phyloP scores from a whole-genome alignment of 53 echinoderm and acorn worm genomes.

The Zoroaster sp. region DNA sequence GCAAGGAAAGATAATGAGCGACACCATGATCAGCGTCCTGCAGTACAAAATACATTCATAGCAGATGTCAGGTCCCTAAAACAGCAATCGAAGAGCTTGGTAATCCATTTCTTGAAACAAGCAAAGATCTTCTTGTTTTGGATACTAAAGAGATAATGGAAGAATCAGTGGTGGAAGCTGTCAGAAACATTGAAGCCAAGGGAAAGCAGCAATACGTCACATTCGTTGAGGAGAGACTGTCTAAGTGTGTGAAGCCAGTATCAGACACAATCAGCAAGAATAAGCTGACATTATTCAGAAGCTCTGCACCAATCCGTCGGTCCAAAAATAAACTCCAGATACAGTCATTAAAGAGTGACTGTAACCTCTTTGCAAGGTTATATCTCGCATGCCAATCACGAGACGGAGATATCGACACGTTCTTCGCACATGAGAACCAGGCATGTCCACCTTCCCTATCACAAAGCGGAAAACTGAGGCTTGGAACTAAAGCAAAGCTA shows the following conservation, averaged over 20 bases:
- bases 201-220: neutral
- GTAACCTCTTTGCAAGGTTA: constrained; percentile 43
- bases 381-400: constrained; percentile 61
- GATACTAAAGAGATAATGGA: neutral
- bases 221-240: neutral
- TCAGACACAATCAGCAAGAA: neutral
- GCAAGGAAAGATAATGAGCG: too few relatives aligned
- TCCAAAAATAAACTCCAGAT: constrained; percentile 17
- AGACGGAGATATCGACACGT: constrained; percentile 54
- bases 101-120: neutral
- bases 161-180: neutral
- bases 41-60: too few relatives aligned
- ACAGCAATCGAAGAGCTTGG: neutral
- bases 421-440: constrained; percentile 69
- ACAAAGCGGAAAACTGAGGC: constrained; percentile 2
- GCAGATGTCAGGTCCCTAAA: neutral
- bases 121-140: neutral
- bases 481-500: constrained; percentile 56
- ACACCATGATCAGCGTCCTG: too few relatives aligned
- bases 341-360: constrained; percentile 44
- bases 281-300: constrained; percentile 30
- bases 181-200: neutral
- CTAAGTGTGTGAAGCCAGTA: neutral
- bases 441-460: constrained; percentile 61
- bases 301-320: neutral